phyloP scores from a whole-genome alignment of 2,113 vertebrate species.

The Tragelaphus imberbis region DNA sequence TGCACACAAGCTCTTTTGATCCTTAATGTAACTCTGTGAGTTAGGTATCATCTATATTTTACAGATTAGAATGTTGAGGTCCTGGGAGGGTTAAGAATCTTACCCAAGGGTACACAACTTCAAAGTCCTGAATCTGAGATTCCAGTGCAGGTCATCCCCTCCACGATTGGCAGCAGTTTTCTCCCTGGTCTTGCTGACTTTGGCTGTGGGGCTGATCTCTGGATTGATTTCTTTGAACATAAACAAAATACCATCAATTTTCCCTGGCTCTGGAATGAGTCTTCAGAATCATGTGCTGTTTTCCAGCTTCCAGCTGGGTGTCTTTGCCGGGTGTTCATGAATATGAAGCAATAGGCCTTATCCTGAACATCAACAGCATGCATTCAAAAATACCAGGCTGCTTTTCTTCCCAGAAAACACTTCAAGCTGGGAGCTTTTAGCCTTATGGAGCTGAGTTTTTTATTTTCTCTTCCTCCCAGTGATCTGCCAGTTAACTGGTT shows the following conservation, averaged over 20 bases:
- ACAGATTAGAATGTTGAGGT: slow-evolving; percentile 12
- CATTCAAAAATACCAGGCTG: neutral
- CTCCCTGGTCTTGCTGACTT: slow-evolving; percentile 35
- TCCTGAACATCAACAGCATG: neutral
- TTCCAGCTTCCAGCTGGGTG: slow-evolving; percentile 33
- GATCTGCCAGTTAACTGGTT: neutral
- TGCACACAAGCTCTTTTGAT: neutral
- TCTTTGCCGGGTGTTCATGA: neutral
- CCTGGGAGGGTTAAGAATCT: slow-evolving; percentile 18
- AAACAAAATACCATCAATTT: slow-evolving; percentile 48
- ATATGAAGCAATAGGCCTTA: slow-evolving; percentile 17
- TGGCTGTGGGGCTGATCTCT: slow-evolving; percentile 30
- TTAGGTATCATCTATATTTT: neutral
- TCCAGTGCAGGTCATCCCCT: neutral
- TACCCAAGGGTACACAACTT: neutral
- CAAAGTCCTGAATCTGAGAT: slow-evolving; percentile 16
- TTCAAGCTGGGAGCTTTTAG: neutral
- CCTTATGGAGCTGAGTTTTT: neutral
- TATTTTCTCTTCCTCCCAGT: neutral
- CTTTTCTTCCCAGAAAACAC: slow-evolving; percentile 13
- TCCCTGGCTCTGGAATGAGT: slow-evolving; percentile 38
- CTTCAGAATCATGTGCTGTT: slow-evolving; percentile 29
- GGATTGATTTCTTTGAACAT: slow-evolving; percentile 56
- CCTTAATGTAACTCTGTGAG: neutral
- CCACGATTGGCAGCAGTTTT: neutral